phyloP scores from a whole-genome alignment of 2,113 vertebrate genomes.

The Oenanthe melanoleuca region DNA sequence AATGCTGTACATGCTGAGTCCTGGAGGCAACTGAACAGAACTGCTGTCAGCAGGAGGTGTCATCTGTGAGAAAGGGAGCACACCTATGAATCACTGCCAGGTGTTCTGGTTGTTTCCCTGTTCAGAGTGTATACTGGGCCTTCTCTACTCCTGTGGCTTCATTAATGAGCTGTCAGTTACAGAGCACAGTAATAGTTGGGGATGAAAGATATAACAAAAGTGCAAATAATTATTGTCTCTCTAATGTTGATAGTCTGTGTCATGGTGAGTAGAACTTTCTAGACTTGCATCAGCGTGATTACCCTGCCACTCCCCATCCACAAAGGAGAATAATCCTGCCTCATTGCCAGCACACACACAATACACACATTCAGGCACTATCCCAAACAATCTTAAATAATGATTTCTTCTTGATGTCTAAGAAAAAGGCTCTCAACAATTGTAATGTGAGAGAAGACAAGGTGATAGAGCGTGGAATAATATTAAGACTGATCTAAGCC shows the following conservation, averaged over 20 bases:
- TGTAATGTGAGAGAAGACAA: not conserved
- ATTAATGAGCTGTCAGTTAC: not conserved
- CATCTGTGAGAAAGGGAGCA: not conserved
- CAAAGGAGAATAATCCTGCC: not conserved
- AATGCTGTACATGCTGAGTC: too few relatives aligned
- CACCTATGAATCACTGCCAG: not conserved
- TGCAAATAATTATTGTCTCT: not conserved
- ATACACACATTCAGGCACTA: not conserved
- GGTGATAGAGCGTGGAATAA: not conserved
- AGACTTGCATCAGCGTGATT: conserved; percentile 53
- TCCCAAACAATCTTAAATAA: not conserved
- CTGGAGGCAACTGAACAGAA: too few relatives aligned
- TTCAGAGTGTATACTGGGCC: not conserved
- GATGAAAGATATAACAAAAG: not conserved
- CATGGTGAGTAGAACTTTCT: conserved; percentile 43
- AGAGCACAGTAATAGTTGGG: not conserved
- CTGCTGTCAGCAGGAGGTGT: not conserved
- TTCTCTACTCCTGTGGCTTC: not conserved
- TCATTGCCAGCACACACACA: conserved; percentile 28
- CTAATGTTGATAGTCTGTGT: conserved; percentile 3
- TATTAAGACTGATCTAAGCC: not conserved
- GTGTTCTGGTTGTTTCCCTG: not conserved
- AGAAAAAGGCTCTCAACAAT: not conserved
- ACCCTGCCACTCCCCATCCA: conserved; percentile 48
- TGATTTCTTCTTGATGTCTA: not conserved